Evolutionary conservation across 2,888 invertebrate genomes (phyloP).

Genomic region (Euspilapteryx auroguttella): DNA sequence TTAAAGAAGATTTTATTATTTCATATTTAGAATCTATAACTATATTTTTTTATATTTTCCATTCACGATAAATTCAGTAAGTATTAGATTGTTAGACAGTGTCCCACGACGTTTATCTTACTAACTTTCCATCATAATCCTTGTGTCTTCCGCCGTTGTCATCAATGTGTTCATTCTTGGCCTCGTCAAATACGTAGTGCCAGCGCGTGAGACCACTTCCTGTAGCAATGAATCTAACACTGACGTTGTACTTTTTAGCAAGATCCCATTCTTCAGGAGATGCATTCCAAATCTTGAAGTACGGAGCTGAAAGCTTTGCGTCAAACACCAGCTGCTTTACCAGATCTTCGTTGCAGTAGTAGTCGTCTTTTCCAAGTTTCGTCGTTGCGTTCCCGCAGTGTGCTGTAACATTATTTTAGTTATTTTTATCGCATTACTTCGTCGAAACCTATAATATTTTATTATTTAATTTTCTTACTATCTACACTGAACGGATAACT

Average conservation of each 20-base stretch:
- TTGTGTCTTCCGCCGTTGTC: slow-evolving; percentile 27
- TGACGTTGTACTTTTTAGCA: slow-evolving; percentile 70
- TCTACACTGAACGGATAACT: slow-evolving; percentile 18
- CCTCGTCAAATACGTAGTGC: slow-evolving; percentile 71
- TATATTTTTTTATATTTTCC: no score
- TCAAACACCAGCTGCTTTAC: slow-evolving; percentile 86
- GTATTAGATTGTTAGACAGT: no score
- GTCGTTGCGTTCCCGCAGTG: slow-evolving; percentile 65
- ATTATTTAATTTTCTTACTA: no score
- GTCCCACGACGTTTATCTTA: no score
- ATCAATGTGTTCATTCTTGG: slow-evolving; percentile 51
- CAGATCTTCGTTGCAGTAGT: slow-evolving; percentile 83
- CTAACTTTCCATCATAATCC: slow-evolving; percentile 27
- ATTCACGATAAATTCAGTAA: no score
- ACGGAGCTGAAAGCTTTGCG: slow-evolving; percentile 70
- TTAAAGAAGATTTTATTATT: no score
- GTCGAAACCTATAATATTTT: no score
- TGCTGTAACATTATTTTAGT: no score
- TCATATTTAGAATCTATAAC: no score
- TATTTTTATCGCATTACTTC: no score
- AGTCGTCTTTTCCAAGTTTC: slow-evolving; percentile 65
- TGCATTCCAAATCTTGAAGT: slow-evolving; percentile 59
- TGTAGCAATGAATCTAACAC: slow-evolving; percentile 81
- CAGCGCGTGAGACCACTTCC: slow-evolving; percentile 88
- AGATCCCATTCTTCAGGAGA: slow-evolving; percentile 51